A percentile compares a stretch with the other conserved stretches of the same genome.
These are phyloP conservation scores for Rhabditoides inermis DNA, from an alignment of 2,888 invertebrate genomes.

Conservation along the genomic window DNA sequence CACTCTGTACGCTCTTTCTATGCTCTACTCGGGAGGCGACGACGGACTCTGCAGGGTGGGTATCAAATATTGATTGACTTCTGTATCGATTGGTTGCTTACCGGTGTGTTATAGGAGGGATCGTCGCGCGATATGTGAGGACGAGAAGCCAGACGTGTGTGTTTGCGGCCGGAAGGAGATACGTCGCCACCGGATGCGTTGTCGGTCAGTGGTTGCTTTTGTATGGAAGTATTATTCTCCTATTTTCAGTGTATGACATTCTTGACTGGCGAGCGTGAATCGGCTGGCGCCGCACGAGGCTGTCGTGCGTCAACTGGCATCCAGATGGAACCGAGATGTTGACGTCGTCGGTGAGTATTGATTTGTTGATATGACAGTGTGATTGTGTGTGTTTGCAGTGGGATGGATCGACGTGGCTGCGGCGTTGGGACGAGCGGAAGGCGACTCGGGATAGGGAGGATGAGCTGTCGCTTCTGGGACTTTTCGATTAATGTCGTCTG, in stretches of 20 bases:
- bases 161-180: conserved; percentile 74
- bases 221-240: background rate
- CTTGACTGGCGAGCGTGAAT: conserved; percentile 67
- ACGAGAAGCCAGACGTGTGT: conserved; percentile 66
- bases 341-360: conserved; percentile 66
- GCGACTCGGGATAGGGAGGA: conserved; percentile 3
- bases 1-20: too few species aligned
- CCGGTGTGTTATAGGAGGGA: conserved; percentile 63
- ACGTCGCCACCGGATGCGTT: conserved; percentile 44
- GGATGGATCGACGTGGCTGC: conserved; percentile 37
- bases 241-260: conserved; percentile 69
- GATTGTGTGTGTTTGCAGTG: conserved; percentile 24
- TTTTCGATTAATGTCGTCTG: too few species aligned
- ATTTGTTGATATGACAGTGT: background rate
- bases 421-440: conserved; percentile 36
- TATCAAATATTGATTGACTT: background rate
- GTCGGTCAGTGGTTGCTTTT: conserved; percentile 59
- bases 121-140: conserved; percentile 62
- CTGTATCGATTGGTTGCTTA: background rate
- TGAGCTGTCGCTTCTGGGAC: too few species aligned
- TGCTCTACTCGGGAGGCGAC: conserved; percentile 65
- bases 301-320: conserved; percentile 76
- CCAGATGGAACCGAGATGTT: conserved; percentile 70
- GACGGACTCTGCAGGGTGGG: conserved; percentile 68
- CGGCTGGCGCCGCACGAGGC: conserved; percentile 64